Evolutionary conservation across 30 jellyfish, hydroid and myxozoan genomes (phyloP).

Genomic region (Aurelia coerulea): DNA sequence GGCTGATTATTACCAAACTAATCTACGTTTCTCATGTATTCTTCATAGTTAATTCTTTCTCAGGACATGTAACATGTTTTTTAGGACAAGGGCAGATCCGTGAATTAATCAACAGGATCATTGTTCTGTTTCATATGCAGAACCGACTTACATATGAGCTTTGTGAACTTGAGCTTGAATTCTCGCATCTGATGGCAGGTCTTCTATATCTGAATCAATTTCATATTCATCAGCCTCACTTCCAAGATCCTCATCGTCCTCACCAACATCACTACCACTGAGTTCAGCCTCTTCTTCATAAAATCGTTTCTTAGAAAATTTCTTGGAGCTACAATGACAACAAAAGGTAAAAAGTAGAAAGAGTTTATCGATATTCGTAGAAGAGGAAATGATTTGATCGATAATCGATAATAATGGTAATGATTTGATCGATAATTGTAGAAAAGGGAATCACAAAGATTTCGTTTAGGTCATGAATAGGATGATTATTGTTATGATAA

Average conservation of each 20-base stretch:
- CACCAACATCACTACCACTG: constrained; percentile 93
- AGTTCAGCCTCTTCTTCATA: constrained; percentile 94
- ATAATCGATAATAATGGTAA: no score
- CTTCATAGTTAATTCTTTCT: no score
- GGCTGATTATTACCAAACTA: no score
- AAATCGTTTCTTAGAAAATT: constrained; percentile 67
- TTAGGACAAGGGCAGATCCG: background rate
- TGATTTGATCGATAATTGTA: background rate
- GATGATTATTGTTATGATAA: no score
- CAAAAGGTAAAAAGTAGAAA: background rate
- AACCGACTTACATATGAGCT: constrained; percentile 81
- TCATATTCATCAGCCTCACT: constrained; percentile 96
- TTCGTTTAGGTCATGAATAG: no score
- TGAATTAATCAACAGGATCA: background rate
- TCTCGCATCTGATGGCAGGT: constrained; percentile 74
- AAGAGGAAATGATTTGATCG: background rate
- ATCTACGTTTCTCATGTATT: no score
- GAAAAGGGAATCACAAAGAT: background rate
- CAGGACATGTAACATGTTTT: no score
- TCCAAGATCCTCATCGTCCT: constrained; percentile 91
- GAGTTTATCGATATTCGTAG: background rate
- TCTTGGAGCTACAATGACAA: constrained; percentile 17
- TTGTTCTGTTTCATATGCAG: background rate
- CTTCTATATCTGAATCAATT: constrained; percentile 79
- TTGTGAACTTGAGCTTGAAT: constrained; percentile 80